These are phyloP conservation scores for Gulo gulo DNA, from an alignment of 2,113 vertebrate genomes.

Conservation along the genomic window DNA sequence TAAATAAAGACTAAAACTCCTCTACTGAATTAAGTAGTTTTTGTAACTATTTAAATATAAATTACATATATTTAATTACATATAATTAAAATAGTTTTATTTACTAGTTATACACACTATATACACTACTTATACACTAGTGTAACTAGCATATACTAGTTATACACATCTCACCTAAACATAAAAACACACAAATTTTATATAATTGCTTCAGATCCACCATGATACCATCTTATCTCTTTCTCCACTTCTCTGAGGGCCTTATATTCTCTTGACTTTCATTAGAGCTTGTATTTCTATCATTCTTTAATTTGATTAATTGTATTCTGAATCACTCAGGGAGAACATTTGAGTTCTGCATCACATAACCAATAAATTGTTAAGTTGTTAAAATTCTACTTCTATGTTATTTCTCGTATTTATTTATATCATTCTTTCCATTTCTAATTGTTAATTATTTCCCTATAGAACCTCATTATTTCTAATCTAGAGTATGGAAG, in stretches of 20 bases:
- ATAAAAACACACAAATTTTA: background rate
- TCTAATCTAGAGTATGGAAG: background rate
- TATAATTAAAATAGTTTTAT: too few relatives aligned
- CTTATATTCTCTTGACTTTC: background rate
- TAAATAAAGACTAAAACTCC: background rate
- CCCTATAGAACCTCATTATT: background rate
- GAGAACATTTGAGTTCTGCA: background rate
- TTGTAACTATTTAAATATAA: background rate
- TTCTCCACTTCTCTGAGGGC: background rate
- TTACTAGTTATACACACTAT: too few relatives aligned
- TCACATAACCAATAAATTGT: background rate
- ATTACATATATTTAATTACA: too few relatives aligned
- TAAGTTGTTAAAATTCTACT: conserved; percentile 40
- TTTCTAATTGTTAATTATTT: conserved; percentile 54
- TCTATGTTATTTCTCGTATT: background rate
- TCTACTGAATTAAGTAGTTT: background rate
- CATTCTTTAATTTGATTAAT: conserved; percentile 11
- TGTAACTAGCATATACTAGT: background rate
- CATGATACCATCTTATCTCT: background rate
- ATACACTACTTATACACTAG: too few relatives aligned
- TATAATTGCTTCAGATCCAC: background rate
- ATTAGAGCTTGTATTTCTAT: background rate
- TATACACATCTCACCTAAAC: background rate
- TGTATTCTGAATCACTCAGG: conserved; percentile 8
- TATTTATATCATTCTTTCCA: background rate